phyloP scores from a whole-genome alignment of 2,888 invertebrate genomes.

The Euplagia quadripunctaria region DNA sequence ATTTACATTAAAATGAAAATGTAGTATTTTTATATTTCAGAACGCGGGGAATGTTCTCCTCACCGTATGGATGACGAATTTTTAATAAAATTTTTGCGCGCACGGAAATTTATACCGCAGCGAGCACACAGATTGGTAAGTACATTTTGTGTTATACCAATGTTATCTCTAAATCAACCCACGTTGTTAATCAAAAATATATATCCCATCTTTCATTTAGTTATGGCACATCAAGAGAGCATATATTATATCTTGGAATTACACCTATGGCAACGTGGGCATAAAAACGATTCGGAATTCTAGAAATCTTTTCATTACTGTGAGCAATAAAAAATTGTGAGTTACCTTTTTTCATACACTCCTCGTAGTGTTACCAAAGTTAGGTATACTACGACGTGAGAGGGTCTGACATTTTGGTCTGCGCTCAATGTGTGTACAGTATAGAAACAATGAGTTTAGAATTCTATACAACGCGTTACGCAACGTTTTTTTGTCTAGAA shows the following conservation, averaged over 20 bases:
- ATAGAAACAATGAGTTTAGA: not conserved
- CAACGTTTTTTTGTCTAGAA: not conserved
- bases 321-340: too few relatives aligned
- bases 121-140: conserved; percentile 92
- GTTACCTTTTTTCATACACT: not conserved
- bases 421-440: not conserved
- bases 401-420: not conserved
- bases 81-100: conserved; percentile 91
- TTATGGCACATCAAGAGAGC: not conserved
- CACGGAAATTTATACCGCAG: conserved; percentile 91
- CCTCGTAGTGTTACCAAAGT: not conserved
- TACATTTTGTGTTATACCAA: not conserved
- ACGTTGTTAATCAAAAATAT: not conserved
- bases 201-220: not conserved
- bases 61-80: conserved; percentile 93
- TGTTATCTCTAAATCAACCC: not conserved
- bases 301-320: not conserved
- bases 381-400: not conserved
- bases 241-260: not conserved
- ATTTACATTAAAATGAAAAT: not conserved
- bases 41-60: conserved; percentile 91
- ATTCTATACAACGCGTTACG: not conserved
- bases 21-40: conserved; percentile 79
- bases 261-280: not conserved
- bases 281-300: not conserved